These are phyloP conservation scores for Drosophila nr. medialis DNA, from an alignment of 2,888 invertebrate species.

Conservation along the genomic window DNA sequence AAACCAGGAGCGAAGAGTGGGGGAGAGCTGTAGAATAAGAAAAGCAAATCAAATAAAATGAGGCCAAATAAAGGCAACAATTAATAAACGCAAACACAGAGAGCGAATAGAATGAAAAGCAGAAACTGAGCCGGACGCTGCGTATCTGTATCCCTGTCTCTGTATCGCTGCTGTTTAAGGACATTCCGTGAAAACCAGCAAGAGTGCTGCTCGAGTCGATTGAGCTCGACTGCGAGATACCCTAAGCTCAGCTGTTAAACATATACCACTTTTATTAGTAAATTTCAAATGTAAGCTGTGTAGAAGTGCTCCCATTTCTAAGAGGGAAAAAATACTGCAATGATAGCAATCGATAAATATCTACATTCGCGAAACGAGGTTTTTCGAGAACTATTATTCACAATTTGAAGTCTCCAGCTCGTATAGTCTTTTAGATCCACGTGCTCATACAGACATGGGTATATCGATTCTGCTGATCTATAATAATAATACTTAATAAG, in stretches of 20 bases:
- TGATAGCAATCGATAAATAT: neutral
- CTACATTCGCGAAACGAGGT: neutral
- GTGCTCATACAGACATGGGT: neutral
- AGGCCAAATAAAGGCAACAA: slow-evolving; percentile 81
- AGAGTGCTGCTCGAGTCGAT: neutral
- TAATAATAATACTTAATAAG: too few relatives aligned
- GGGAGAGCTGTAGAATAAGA: slow-evolving; percentile 37
- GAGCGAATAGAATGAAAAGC: slow-evolving; percentile 19
- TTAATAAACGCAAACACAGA: slow-evolving; percentile 78
- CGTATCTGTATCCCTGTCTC: slow-evolving; percentile 39
- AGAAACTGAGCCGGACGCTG: slow-evolving; percentile 54
- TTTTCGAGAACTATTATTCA: neutral
- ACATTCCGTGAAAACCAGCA: slow-evolving; percentile 27
- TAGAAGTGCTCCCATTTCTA: neutral
- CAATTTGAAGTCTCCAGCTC: neutral
- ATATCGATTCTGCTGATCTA: neutral
- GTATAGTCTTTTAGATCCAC: neutral
- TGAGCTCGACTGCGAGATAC: neutral
- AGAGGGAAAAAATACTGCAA: neutral
- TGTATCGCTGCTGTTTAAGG: slow-evolving; percentile 42
- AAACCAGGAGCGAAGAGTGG: neutral
- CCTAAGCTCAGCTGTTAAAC: neutral
- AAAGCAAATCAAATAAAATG: slow-evolving; percentile 80
- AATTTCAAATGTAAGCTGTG: neutral
- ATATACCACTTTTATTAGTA: neutral